Evolutionary conservation across 2,113 vertebrate genomes (phyloP), one percentile per base, ranked within the genome.

Genomic region (Uria lomvia): DNA sequence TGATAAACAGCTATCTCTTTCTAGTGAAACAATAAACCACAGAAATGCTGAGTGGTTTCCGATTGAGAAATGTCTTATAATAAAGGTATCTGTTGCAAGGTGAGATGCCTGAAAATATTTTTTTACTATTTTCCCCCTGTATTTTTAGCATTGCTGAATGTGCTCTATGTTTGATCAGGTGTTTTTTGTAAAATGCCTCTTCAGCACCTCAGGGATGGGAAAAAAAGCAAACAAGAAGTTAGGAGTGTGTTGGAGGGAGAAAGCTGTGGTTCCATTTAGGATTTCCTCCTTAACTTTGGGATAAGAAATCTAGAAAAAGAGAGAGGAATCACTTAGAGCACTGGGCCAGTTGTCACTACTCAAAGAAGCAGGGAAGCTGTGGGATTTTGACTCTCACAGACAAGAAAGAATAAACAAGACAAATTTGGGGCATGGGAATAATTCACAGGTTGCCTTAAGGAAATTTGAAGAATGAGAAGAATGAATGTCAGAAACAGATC

Each of bases 311-410:
- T 40, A 34, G 29, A 50, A 79, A 63, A 89, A 72, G 29, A 71
- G 12, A 49, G 11, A 71, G 9, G 20, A 9, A 42, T 15, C 22
- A 79, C 9, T 22, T 52, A 43, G 62, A 65, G 11, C 8, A 55
- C 18, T 5, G 19, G 8, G 4, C 2, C 4, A 0, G 21, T 1
- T 86, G 58, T 13, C 16, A 60, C 8, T 53, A 60, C 17, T 82
- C 15, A 62, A 68, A 60, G 24, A 49, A 58, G 7, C 4, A 5
- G 4, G 26, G 7, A 67, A 82, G 15, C 15, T 74, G 15, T 42
- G 38, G 7, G 18, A 43, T 82, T 88, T 38, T 55, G 27, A 42
- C 19, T 53, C 2, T 40, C 38, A 42, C 3, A 8, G 24, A 50
- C 4, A 65, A 92, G 12, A 6, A 83, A 70, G 47, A 65, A 74